Evolutionary conservation across 2,113 vertebrate genomes (phyloP).

Genomic region (Benitochromis conjunctus): DNA sequence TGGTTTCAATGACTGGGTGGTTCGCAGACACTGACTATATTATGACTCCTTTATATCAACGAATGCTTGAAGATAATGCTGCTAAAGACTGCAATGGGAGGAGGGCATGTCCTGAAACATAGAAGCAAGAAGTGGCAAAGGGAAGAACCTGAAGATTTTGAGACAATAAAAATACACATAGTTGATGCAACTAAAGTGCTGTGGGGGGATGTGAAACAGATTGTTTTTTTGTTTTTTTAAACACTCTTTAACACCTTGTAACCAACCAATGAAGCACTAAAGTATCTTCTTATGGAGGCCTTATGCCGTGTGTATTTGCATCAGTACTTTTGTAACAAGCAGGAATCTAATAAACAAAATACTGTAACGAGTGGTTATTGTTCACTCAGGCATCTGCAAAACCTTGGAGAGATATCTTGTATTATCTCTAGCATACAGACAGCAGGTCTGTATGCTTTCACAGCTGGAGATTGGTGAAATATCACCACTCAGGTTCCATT

Average conservation of each 20-base stretch:
- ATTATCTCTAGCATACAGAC: neutral
- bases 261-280: neutral
- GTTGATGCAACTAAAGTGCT: neutral
- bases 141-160: neutral
- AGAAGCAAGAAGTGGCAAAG: neutral
- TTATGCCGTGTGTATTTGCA: neutral
- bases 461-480: neutral
- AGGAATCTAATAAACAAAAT: neutral
- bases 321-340: neutral
- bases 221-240: neutral
- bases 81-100: neutral
- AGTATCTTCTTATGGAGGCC: neutral
- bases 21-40: neutral
- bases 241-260: neutral
- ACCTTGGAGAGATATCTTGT: neutral
- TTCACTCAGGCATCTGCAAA: neutral
- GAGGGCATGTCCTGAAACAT: no score
- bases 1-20: neutral
- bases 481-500: neutral
- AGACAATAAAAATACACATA: neutral
- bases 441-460: neutral
- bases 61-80: neutral
- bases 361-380: neutral
- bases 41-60: neutral
- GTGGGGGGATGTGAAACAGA: neutral